A percentile compares a stretch with the other conserved stretches of the same genome.
Conservation (phyloP, 1,140 invertebrate genomes). For the Thereuonema tuberculata region DNA sequence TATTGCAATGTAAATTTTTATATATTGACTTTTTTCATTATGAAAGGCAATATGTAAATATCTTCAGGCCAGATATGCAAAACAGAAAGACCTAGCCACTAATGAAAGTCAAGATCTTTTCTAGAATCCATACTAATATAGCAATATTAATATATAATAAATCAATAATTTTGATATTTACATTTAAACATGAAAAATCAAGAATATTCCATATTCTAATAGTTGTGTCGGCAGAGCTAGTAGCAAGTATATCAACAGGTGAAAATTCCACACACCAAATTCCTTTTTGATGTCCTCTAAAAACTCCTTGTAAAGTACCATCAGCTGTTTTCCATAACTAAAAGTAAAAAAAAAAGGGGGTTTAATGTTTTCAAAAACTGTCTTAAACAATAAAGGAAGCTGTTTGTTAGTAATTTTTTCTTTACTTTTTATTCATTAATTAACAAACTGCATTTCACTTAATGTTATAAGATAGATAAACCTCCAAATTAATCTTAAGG, state of each 20-base stretch:
- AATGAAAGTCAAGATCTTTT: neutral
- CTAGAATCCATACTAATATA: neutral
- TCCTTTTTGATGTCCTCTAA: constrained; percentile 78
- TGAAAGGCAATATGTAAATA: too few species aligned
- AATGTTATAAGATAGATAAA: too few species aligned
- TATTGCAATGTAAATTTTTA: too few species aligned
- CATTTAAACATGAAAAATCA: constrained; percentile 74
- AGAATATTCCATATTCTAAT: constrained; percentile 88
- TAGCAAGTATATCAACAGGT: constrained; percentile 74
- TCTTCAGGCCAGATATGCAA: too few species aligned
- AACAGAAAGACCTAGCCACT: too few species aligned
- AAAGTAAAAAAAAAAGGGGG: neutral
- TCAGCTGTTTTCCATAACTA: constrained; percentile 57
- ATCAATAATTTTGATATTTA: constrained; percentile 23
- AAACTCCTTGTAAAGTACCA: constrained; percentile 56
- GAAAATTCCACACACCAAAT: constrained; percentile 91
- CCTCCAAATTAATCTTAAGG: too few species aligned
- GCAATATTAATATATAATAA: neutral
- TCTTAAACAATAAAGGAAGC: too few species aligned
- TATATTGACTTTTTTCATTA: too few species aligned
- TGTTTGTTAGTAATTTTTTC: too few species aligned
- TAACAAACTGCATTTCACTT: too few species aligned
- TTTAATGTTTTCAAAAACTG: too few species aligned
- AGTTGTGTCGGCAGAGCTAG: constrained; percentile 84
- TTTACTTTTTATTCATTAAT: too few species aligned